A percentile compares a stretch with the other conserved stretches of the same genome.
Conservation (phyloP, 2,888 invertebrate species). For the Blera fallax region DNA sequence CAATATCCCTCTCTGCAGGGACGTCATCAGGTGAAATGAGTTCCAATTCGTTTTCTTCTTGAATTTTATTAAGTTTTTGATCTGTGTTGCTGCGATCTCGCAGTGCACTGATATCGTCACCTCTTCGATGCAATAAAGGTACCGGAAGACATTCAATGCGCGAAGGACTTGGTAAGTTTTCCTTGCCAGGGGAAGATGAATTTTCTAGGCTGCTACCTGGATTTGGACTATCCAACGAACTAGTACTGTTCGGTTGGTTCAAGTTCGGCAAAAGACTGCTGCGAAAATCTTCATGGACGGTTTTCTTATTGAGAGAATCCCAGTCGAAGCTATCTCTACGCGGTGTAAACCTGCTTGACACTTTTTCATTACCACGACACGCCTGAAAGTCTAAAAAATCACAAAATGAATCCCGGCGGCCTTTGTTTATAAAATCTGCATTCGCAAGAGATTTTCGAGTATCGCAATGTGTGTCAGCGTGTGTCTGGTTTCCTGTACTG, state of each 20-base stretch:
- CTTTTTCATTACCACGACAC: conserved; percentile 76
- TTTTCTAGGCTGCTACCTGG: conserved; percentile 27
- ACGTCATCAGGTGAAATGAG: conserved; percentile 50
- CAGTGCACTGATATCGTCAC: conserved; percentile 62
- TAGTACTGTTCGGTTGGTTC: conserved; percentile 39
- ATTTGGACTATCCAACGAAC: conserved; percentile 13
- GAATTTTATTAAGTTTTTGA: conserved; percentile 77
- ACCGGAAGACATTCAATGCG: conserved; percentile 15
- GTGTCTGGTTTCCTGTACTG: conserved; percentile 70
- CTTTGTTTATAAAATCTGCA: conserved; percentile 74
- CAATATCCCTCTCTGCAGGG: conserved; percentile 38
- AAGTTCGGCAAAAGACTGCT: conserved; percentile 58
- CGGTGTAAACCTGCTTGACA: conserved; percentile 75
- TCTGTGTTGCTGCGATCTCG: conserved; percentile 76
- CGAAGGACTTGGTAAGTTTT: conserved; percentile 49
- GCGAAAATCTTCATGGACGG: conserved; percentile 73
- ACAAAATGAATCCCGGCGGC: conserved; percentile 79
- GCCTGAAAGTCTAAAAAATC: conserved; percentile 79
- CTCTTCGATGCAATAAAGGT: conserved; percentile 15
- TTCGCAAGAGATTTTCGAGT: conserved; percentile 32
- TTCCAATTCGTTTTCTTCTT: conserved; percentile 75
- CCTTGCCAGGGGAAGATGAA: conserved; percentile 41
- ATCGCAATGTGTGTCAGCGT: conserved; percentile 47
- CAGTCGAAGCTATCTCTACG: conserved; percentile 80
- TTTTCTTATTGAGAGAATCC: conserved; percentile 76